Percentiles rank a stretch among this genome's conserved stretches.
Evolutionary conservation across 2,888 invertebrate species (phyloP).

Genomic region (Limnephilus rhombicus): DNA sequence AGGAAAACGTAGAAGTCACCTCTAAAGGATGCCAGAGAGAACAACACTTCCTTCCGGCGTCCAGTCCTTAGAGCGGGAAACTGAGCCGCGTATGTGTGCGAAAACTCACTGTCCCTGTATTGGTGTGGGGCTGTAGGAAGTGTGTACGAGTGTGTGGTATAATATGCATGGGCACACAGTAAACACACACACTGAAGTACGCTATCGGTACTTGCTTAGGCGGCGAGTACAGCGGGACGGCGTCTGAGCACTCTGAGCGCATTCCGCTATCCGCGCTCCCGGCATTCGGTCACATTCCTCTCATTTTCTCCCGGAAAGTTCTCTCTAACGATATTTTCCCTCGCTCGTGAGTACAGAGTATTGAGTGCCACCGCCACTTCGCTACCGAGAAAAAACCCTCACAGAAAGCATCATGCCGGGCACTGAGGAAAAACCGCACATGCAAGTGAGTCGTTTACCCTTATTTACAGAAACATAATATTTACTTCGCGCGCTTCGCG

Average conservation of each 20-base stretch:
- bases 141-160: background rate
- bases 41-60: constrained; percentile 26
- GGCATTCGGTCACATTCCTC: constrained; percentile 43
- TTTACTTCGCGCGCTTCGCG: constrained; percentile 2
- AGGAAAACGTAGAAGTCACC: constrained; percentile 37
- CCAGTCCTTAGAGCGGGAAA: constrained; percentile 14
- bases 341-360: constrained; percentile 7
- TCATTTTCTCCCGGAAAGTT: constrained; percentile 10
- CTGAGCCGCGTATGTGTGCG: constrained; percentile 23
- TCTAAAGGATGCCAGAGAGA: constrained; percentile 15
- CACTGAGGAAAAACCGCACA: constrained; percentile 59
- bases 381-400: background rate
- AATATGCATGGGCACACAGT: background rate
- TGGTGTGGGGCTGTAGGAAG: background rate
- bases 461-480: constrained; percentile 14
- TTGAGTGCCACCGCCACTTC: background rate
- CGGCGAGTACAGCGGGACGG: constrained; percentile 37
- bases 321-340: constrained; percentile 30
- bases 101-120: background rate
- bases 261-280: constrained; percentile 56
- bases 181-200: constrained; percentile 8
- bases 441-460: constrained; percentile 57
- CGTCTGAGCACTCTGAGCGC: constrained; percentile 48
- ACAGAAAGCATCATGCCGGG: constrained; percentile 53
- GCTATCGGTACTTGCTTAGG: constrained; percentile 19